Evolutionary conservation across 1,140 invertebrate genomes (phyloP).

Genomic region (Riptortus pedestris): DNA sequence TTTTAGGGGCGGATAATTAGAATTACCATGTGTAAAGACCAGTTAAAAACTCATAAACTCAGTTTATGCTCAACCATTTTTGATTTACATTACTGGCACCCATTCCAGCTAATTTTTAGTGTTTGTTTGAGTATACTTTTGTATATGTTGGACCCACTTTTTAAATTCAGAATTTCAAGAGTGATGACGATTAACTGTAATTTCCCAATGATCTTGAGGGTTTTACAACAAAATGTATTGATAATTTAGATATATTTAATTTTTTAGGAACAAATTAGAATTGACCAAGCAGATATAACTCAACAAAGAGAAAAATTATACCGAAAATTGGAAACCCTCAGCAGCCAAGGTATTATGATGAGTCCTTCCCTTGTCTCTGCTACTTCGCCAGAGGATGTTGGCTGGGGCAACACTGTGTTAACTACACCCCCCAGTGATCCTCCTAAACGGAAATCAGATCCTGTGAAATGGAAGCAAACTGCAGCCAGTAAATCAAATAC

Average conservation of each 20-base stretch:
- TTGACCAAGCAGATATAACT: conserved; percentile 68
- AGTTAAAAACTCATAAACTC: no score
- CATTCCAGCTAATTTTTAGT: no score
- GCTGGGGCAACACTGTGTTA: conserved; percentile 27
- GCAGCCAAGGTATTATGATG: conserved; percentile 54
- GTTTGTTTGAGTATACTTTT: no score
- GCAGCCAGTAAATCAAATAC: conserved; percentile 31
- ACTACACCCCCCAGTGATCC: conserved; percentile 31
- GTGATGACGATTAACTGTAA: no score
- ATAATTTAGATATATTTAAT: neutral
- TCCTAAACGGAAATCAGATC: conserved; percentile 32
- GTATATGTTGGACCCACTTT: no score
- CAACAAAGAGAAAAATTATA: conserved; percentile 80
- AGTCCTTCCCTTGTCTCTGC: conserved; percentile 30
- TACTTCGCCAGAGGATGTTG: conserved; percentile 19
- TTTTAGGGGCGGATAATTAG: no score
- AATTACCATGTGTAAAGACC: no score
- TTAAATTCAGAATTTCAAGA: no score
- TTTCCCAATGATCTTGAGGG: no score
- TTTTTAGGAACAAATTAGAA: conserved; percentile 49
- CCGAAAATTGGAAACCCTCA: conserved; percentile 64
- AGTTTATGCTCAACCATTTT: no score
- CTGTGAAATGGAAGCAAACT: conserved; percentile 33
- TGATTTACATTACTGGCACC: no score
- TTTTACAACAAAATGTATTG: no score